phyloP scores from a whole-genome alignment of 2,113 vertebrate genomes.

The Hyperoodon ampullatus region DNA sequence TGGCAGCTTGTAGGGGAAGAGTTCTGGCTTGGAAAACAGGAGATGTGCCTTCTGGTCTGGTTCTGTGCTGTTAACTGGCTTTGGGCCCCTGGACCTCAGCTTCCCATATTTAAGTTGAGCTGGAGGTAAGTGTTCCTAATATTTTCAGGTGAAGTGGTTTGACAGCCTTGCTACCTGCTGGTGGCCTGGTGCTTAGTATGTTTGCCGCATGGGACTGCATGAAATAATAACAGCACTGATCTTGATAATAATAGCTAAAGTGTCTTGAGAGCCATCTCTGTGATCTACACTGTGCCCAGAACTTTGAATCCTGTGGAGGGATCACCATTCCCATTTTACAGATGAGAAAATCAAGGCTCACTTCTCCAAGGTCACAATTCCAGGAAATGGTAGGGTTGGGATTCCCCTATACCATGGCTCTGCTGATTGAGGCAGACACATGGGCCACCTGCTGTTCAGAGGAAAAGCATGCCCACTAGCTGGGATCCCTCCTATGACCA shows the following conservation, averaged over 20 bases:
- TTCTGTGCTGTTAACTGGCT: neutral
- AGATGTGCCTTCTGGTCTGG: neutral
- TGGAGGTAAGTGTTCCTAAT: neutral
- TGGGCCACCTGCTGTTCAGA: neutral
- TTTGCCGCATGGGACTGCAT: neutral
- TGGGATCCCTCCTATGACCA: neutral
- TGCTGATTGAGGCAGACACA: neutral
- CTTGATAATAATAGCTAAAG: fast-evolving
- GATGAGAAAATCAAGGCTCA: neutral
- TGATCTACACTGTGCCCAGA: neutral
- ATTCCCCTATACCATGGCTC: neutral
- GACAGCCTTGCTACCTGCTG: neutral
- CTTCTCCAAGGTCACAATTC: neutral
- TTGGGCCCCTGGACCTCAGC: neutral
- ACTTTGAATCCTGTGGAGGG: neutral
- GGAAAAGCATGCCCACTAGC: neutral
- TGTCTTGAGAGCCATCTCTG: neutral
- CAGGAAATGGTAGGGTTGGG: neutral
- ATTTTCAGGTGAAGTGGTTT: neutral
- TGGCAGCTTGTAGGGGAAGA: neutral
- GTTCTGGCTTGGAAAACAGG: neutral
- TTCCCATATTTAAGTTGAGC: neutral
- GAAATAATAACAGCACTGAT: no score
- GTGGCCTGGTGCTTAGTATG: neutral
- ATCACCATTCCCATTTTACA: neutral